phyloP scores from a whole-genome alignment of 2,797 vertebrate genomes.

The Melanotaenia boesemani region DNA sequence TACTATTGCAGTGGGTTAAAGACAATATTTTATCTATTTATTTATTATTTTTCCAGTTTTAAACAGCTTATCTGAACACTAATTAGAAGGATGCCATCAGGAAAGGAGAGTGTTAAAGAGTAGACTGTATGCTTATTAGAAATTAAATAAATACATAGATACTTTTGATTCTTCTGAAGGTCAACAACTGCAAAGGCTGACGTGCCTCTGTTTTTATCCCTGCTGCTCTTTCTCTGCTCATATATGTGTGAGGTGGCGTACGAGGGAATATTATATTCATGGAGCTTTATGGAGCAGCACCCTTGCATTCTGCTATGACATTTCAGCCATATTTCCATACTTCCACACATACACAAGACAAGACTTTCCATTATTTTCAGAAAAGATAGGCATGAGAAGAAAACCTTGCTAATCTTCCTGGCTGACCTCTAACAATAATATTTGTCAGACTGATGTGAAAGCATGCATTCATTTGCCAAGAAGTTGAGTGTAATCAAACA shows the following conservation, averaged over 20 bases:
- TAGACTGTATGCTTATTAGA: too few species aligned
- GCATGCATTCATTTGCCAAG: conserved; percentile 56
- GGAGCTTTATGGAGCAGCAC: conserved; percentile 14
- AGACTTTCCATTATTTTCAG: conserved; percentile 32
- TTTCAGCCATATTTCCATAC: conserved; percentile 47
- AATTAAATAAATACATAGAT: conserved; percentile 2
- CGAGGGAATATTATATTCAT: conserved; percentile 11
- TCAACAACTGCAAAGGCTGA: background rate
- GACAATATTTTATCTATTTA: background rate
- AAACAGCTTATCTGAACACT: background rate
- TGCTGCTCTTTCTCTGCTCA: background rate
- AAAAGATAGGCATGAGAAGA: conserved; percentile 26
- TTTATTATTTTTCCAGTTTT: conserved; percentile 6
- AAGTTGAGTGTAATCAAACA: conserved; percentile 69
- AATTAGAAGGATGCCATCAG: too few species aligned
- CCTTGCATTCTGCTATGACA: conserved; percentile 25
- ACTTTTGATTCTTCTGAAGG: background rate
- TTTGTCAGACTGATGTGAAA: conserved; percentile 56
- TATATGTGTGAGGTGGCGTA: background rate
- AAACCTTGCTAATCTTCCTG: conserved; percentile 42
- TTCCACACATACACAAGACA: conserved; percentile 19
- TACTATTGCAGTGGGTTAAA: conserved; percentile 4
- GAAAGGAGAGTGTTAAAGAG: background rate
- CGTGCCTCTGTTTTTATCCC: background rate
- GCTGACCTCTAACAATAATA: conserved; percentile 64